These are phyloP conservation scores for Mesorhabditis belari DNA, from an alignment of 2,888 invertebrate genomes.

Conservation along the genomic window DNA sequence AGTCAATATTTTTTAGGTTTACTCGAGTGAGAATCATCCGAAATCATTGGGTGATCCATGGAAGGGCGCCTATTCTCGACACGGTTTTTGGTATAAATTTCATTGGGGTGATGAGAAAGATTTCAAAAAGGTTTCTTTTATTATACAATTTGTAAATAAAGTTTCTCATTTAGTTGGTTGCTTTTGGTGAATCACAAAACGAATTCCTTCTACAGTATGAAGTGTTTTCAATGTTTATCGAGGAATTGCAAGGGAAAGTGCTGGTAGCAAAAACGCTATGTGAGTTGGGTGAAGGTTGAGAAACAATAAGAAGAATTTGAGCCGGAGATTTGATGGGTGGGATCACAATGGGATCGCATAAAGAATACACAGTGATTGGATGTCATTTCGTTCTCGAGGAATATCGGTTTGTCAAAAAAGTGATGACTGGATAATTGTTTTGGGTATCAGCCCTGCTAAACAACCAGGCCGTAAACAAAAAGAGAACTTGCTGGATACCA, in stretches of 20 bases:
- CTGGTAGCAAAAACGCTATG: not conserved
- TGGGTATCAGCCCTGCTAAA: no score
- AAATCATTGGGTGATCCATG: constrained; percentile 14
- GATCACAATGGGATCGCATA: not conserved
- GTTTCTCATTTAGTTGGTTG: constrained; percentile 4
- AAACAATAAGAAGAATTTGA: constrained; percentile 3
- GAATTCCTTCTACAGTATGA: constrained; percentile 9
- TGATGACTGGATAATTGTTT: no score
- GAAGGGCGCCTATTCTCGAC: constrained; percentile 20
- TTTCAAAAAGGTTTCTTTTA: constrained; percentile 12
- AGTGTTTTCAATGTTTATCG: constrained; percentile 1
- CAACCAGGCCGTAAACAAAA: no score
- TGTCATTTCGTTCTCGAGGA: constrained; percentile 14
- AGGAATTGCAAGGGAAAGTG: constrained; percentile 8
- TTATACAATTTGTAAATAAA: not conserved
- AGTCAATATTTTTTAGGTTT: constrained; percentile 1
- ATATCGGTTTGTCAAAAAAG: not conserved
- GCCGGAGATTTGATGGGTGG: constrained; percentile 14
- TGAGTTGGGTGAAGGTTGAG: constrained; percentile 6
- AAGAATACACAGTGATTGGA: constrained; percentile 3
- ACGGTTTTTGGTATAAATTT: constrained; percentile 24
- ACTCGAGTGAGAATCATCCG: constrained; percentile 8
- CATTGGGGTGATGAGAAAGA: constrained; percentile 6
- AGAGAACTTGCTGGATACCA: no score
- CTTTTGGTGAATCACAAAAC: constrained; percentile 7